These are phyloP conservation scores for Drosophila silvestris DNA, from an alignment of 2,888 invertebrate genomes.

Conservation along the genomic window DNA sequence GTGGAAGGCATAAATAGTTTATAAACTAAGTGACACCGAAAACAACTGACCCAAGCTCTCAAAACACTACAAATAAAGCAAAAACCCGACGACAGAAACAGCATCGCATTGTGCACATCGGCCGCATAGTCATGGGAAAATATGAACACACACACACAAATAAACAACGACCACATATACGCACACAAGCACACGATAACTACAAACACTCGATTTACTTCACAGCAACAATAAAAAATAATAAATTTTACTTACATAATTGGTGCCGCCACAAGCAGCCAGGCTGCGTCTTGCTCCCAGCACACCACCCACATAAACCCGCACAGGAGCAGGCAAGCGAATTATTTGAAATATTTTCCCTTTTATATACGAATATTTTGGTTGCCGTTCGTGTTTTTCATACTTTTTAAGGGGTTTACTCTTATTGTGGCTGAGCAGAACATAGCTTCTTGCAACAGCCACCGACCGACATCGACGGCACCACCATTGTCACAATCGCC, in stretches of 20 bases:
- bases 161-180: constrained; percentile 7
- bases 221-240: constrained; percentile 70
- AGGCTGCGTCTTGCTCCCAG: constrained; percentile 55
- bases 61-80: constrained; percentile 67
- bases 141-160: constrained; percentile 31
- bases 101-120: constrained; percentile 56
- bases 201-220: constrained; percentile 73
- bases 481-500: constrained; percentile 52
- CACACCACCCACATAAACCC: constrained; percentile 8
- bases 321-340: constrained; percentile 53
- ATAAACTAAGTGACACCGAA: constrained; percentile 77
- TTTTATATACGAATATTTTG: constrained; percentile 49
- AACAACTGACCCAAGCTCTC: constrained; percentile 75
- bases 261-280: constrained; percentile 75
- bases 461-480: constrained; percentile 40
- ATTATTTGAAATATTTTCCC: constrained; percentile 70
- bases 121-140: constrained; percentile 46
- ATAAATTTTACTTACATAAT: constrained; percentile 74
- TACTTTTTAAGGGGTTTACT: constrained; percentile 30
- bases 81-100: constrained; percentile 54
- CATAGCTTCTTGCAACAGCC: constrained; percentile 45
- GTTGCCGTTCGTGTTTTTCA: constrained; percentile 41
- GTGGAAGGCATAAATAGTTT: constrained; percentile 76
- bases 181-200: constrained; percentile 28
- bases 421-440: constrained; percentile 26